Evolutionary conservation across 2,797 vertebrate species (phyloP).

Genomic region (Melanotaenia maccullochi): DNA sequence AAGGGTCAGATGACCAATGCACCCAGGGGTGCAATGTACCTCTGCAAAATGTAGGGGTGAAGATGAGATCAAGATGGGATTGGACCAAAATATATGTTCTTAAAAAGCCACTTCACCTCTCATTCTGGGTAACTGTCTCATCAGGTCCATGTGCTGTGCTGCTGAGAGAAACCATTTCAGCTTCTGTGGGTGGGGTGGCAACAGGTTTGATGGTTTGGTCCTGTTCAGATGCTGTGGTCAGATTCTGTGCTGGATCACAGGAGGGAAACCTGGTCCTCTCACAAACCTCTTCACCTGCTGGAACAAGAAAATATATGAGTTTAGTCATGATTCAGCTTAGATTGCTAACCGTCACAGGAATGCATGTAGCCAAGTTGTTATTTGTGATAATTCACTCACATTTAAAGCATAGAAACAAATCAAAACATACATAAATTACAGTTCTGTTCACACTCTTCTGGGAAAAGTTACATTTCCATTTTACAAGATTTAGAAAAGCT

Average conservation of each 20-base stretch:
- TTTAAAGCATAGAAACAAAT: neutral
- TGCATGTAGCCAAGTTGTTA: neutral
- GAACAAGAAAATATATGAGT: neutral
- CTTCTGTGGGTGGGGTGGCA: slow-evolving; percentile 7
- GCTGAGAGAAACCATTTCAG: slow-evolving; percentile 32
- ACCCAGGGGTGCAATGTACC: neutral
- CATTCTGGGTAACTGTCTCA: slow-evolving; percentile 22
- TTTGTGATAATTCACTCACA: neutral
- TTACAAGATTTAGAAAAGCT: slow-evolving; percentile 12
- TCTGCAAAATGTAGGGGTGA: neutral
- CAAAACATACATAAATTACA: neutral
- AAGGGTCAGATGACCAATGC: neutral
- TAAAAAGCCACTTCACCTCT: slow-evolving; percentile 62
- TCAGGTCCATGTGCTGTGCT: slow-evolving; percentile 28
- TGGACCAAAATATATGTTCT: neutral
- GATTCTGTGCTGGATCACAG: slow-evolving; percentile 20
- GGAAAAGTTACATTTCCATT: slow-evolving; percentile 18
- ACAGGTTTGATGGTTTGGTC: slow-evolving; percentile 12
- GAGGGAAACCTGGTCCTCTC: slow-evolving; percentile 40
- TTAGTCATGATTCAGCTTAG: neutral
- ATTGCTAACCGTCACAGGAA: neutral
- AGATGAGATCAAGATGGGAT: neutral
- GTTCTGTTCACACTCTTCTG: slow-evolving; percentile 2
- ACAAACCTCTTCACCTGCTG: slow-evolving; percentile 77
- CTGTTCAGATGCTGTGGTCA: slow-evolving; percentile 30